Percentiles rank a stretch among this genome's conserved stretches.
These are phyloP conservation scores for Lepas anatifera DNA, from an alignment of 2,888 invertebrate genomes.

Conservation along the genomic window DNA sequence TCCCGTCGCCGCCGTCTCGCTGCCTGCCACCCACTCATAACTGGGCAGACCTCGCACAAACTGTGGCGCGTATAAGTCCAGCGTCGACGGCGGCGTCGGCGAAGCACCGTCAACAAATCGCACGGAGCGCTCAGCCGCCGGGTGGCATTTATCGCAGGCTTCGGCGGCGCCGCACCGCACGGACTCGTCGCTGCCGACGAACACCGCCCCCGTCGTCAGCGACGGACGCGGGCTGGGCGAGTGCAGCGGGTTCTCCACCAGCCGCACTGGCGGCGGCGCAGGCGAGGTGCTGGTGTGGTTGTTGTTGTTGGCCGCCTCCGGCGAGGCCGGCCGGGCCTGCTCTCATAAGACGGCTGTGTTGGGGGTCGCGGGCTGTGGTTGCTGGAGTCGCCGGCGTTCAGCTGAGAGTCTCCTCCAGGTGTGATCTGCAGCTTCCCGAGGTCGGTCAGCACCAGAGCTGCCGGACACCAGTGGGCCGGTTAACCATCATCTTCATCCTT, in stretches of 20 bases:
- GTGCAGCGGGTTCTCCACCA: background rate
- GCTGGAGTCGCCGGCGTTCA: background rate
- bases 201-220: background rate
- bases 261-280: background rate
- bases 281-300: background rate
- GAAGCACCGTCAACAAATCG: background rate
- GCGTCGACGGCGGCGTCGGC: background rate
- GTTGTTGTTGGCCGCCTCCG: background rate
- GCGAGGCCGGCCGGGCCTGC: background rate
- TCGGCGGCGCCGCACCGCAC: background rate
- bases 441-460: slow-evolving; percentile 2
- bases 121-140: background rate
- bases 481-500: no score
- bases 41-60: background rate
- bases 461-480: no score
- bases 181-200: background rate
- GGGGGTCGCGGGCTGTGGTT: background rate
- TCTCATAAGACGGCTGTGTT: background rate
- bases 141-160: background rate
- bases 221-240: background rate
- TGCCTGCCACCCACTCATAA: background rate
- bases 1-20: background rate
- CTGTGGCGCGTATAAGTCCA: background rate
- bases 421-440: slow-evolving; percentile 4
- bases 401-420: background rate